Evolutionary conservation across 2,113 vertebrate genomes (phyloP).

Genomic region (Thermophis baileyi): DNA sequence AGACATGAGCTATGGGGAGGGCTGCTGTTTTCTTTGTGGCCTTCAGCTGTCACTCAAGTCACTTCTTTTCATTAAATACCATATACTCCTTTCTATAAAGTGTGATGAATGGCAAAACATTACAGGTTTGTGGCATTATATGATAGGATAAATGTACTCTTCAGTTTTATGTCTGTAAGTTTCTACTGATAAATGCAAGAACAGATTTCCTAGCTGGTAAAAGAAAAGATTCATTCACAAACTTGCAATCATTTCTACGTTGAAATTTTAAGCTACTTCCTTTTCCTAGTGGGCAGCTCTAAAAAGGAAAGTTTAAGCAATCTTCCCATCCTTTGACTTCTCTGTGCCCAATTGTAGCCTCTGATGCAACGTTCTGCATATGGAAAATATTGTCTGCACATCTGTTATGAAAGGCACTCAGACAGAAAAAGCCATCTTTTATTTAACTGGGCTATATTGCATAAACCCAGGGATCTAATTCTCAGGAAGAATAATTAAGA

Average conservation of each 20-base stretch:
- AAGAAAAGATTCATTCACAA: background rate
- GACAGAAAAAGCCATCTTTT: background rate
- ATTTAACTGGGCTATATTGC: background rate
- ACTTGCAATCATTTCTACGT: background rate
- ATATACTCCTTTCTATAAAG: slow-evolving; percentile 47
- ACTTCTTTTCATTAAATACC: slow-evolving; percentile 79
- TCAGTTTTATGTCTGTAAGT: slow-evolving; percentile 20
- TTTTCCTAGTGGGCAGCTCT: too few relatives aligned
- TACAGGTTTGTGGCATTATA: slow-evolving; percentile 18
- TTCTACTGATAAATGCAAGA: background rate
- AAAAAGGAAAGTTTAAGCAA: background rate
- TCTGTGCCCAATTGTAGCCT: background rate
- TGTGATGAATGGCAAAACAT: slow-evolving; percentile 33
- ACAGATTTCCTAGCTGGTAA: background rate
- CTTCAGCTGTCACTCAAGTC: slow-evolving; percentile 84
- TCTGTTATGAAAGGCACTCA: background rate
- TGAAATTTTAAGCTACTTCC: background rate
- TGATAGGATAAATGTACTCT: background rate
- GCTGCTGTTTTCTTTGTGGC: slow-evolving; percentile 73
- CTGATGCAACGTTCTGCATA: background rate
- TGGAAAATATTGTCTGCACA: background rate
- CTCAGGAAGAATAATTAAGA: background rate
- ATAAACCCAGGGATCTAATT: background rate
- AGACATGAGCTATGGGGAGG: slow-evolving; percentile 74
- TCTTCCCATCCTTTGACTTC: background rate